Evolutionary conservation across 2,888 invertebrate species (phyloP).

Genomic region (Phaonia tiefii): DNA sequence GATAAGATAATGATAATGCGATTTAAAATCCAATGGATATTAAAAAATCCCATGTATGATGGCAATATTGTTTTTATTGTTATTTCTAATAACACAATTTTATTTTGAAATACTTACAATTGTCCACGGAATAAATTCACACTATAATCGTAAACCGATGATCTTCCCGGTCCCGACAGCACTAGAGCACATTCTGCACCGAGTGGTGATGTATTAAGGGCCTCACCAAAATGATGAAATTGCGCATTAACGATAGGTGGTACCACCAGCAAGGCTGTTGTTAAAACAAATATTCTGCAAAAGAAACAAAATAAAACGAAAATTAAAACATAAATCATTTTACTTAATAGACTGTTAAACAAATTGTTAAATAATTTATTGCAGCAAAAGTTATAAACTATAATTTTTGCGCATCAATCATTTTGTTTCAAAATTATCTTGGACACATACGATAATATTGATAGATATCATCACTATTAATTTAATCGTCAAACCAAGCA

Average conservation of each 20-base stretch:
- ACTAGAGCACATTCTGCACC: constrained; percentile 89
- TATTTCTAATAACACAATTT: too few species aligned
- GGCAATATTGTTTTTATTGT: too few species aligned
- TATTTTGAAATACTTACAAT: constrained; percentile 85
- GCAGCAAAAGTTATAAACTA: too few species aligned
- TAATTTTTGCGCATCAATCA: constrained; percentile 54
- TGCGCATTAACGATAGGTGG: constrained; percentile 71
- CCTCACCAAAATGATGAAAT: constrained; percentile 76
- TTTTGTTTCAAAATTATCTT: constrained; percentile 15
- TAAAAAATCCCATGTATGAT: too few species aligned
- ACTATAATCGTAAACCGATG: constrained; percentile 91
- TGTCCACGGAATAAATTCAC: constrained; percentile 90
- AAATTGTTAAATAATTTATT: constrained; percentile 38
- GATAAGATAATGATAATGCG: too few species aligned
- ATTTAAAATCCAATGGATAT: too few species aligned
- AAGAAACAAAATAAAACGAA: constrained; percentile 63
- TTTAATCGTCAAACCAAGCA: too few species aligned
- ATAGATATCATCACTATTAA: too few species aligned
- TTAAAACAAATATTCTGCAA: constrained; percentile 77
- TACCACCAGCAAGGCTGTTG: constrained; percentile 64
- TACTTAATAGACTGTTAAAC: too few species aligned
- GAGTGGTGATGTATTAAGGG: constrained; percentile 74
- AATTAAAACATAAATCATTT: too few species aligned
- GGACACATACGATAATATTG: neutral
- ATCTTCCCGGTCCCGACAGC: constrained; percentile 88